phyloP scores from a whole-genome alignment of 2,797 vertebrate genomes.

The Emydoidea blandingii region DNA sequence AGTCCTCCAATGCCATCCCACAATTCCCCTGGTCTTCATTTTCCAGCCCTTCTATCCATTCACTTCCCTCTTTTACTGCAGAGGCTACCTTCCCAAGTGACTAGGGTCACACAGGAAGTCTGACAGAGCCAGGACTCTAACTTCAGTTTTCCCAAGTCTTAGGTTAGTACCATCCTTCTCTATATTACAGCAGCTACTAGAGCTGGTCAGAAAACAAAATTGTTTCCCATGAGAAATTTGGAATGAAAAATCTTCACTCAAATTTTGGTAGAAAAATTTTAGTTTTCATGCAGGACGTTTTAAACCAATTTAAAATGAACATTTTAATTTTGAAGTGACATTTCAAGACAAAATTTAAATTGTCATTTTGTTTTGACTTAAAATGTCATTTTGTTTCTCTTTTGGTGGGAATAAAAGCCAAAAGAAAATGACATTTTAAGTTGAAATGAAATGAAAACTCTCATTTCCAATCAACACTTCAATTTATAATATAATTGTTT shows the following conservation, averaged over 20 bases:
- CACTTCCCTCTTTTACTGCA: not conserved
- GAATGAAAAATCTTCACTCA: not conserved
- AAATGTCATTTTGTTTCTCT: not conserved
- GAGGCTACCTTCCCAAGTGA: not conserved
- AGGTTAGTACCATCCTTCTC: not conserved
- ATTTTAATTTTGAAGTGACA: not conserved
- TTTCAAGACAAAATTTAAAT: not conserved
- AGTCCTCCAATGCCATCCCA: not conserved
- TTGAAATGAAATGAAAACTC: not conserved
- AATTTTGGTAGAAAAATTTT: not conserved
- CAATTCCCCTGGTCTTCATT: not conserved
- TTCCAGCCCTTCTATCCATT: not conserved
- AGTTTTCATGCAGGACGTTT: rapidly evolving
- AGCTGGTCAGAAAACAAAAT: not conserved
- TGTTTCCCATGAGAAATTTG: not conserved
- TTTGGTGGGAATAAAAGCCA: not conserved
- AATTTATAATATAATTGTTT: not conserved
- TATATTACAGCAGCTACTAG: not conserved
- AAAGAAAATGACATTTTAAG: no score
- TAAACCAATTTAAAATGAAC: not conserved
- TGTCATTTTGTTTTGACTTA: not conserved
- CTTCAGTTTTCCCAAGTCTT: no score
- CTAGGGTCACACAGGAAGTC: not conserved
- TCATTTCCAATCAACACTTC: not conserved
- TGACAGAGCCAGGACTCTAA: not conserved